phyloP scores from a whole-genome alignment of 92 coral and sea anemone genomes.

The Phenganax subtilis region DNA sequence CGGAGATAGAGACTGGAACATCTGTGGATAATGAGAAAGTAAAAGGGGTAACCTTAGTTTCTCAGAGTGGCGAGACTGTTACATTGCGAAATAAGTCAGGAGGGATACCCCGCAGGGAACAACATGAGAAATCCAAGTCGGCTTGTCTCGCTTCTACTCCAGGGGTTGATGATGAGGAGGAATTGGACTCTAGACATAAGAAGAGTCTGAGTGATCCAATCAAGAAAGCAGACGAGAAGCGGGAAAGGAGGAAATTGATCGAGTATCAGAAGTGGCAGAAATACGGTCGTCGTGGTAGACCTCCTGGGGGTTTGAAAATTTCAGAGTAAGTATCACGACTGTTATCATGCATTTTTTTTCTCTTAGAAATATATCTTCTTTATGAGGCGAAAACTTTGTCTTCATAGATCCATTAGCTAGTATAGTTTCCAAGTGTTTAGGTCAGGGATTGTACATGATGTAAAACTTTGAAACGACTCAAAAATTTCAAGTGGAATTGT shows the following conservation, averaged over 20 bases:
- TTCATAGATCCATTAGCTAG: too few relatives aligned
- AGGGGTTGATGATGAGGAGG: neutral
- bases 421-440: too few relatives aligned
- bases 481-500: too few relatives aligned
- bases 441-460: too few relatives aligned
- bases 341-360: neutral
- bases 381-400: too few relatives aligned
- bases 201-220: slow-evolving; percentile 39
- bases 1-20: neutral
- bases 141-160: neutral
- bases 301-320: slow-evolving; percentile 37
- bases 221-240: slow-evolving; percentile 16
- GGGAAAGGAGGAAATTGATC: slow-evolving; percentile 7
- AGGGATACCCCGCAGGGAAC: neutral
- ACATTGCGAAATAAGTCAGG: slow-evolving; percentile 21
- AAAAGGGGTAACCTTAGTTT: neutral
- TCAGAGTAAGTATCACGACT: slow-evolving; percentile 23
- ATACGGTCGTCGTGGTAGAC: slow-evolving; percentile 29
- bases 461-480: too few relatives aligned
- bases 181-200: slow-evolving; percentile 8
- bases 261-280: slow-evolving; percentile 43
- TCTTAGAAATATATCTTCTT: too few relatives aligned
- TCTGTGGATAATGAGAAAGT: slow-evolving; percentile 12
- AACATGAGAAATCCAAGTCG: slow-evolving; percentile 20
- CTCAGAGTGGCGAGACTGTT: slow-evolving; percentile 5